phyloP scores from a whole-genome alignment of 1,140 invertebrate genomes.

The Solenopsis fugax region DNA sequence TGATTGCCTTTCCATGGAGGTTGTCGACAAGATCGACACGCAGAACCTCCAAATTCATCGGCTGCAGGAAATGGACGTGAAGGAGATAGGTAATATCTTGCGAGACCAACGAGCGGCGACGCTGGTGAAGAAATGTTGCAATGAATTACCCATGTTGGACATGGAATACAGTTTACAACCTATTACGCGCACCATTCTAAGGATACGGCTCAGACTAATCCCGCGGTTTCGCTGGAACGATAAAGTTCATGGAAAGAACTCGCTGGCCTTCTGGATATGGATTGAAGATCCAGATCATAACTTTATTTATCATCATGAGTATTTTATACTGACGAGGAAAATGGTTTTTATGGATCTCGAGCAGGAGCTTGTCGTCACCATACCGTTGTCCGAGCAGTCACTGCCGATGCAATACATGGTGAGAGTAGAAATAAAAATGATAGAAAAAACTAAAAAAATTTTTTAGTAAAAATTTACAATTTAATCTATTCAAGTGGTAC shows the following conservation, averaged over 20 bases:
- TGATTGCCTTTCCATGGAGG: slow-evolving; percentile 91
- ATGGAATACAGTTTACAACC: slow-evolving; percentile 96
- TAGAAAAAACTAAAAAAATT: no score
- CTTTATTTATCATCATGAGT: slow-evolving; percentile 98
- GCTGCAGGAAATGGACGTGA: slow-evolving; percentile 94
- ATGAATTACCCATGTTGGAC: slow-evolving; percentile 94
- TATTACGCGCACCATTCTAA: slow-evolving; percentile 96
- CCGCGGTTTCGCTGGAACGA: slow-evolving; percentile 97
- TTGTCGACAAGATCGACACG: slow-evolving; percentile 94
- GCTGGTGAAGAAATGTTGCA: slow-evolving; percentile 94
- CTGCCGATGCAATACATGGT: slow-evolving; percentile 97
- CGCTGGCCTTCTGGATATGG: slow-evolving; percentile 99
- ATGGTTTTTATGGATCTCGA: slow-evolving; percentile 92
- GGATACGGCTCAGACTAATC: slow-evolving; percentile 93
- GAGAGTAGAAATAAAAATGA: slow-evolving; percentile 77
- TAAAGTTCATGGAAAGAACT: slow-evolving; percentile 94
- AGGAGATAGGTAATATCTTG: slow-evolving; percentile 94
- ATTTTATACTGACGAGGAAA: slow-evolving; percentile 95
- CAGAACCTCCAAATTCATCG: slow-evolving; percentile 91
- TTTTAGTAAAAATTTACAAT: no score
- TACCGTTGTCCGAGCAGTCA: slow-evolving; percentile 96
- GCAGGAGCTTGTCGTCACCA: slow-evolving; percentile 97
- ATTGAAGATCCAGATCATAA: slow-evolving; percentile 98
- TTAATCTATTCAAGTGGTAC: no score
- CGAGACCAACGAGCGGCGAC: slow-evolving; percentile 92